Percentiles rank a stretch among this genome's conserved stretches.
phyloP scores from a whole-genome alignment of 2,888 invertebrate species.

The Mechanitis mazaeus region DNA sequence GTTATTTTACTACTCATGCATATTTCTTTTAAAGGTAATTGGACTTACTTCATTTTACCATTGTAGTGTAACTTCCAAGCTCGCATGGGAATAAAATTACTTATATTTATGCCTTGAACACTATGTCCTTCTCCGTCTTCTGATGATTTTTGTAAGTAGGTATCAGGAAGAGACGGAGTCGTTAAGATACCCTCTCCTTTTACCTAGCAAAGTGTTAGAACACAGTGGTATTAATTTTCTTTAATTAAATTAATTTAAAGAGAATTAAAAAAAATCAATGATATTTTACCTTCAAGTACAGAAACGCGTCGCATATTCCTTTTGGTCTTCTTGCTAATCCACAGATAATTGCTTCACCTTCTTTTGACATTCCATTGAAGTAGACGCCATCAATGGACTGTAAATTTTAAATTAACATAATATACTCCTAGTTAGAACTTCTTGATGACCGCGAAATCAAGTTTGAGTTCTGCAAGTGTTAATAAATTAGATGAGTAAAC shows the following conservation, averaged over 20 bases:
- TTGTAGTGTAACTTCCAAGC: constrained; percentile 80
- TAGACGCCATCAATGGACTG: constrained; percentile 83
- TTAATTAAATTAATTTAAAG: no score
- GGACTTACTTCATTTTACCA: constrained; percentile 79
- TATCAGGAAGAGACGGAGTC: constrained; percentile 78
- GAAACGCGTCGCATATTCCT: constrained; percentile 77
- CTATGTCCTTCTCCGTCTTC: constrained; percentile 70
- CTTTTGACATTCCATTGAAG: constrained; percentile 77
- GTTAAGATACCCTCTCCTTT: constrained; percentile 78
- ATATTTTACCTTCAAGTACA: constrained; percentile 72
- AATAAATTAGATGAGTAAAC: no score
- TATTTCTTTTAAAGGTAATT: background rate
- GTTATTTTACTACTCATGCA: no score
- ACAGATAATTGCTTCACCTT: constrained; percentile 77
- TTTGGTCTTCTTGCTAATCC: constrained; percentile 77
- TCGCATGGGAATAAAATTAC: constrained; percentile 81
- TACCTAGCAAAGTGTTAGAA: constrained; percentile 42
- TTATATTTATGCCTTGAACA: constrained; percentile 78
- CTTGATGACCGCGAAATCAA: no score
- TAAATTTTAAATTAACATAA: constrained; percentile 30
- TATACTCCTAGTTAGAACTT: no score
- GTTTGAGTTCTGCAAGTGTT: no score
- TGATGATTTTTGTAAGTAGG: constrained; percentile 67
- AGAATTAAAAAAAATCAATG: background rate
- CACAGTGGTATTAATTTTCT: no score